Evolutionary conservation across 2,888 invertebrate species (phyloP), one percentile per base, ranked within the genome.

Genomic region (Sphaerophoria rueppellii): DNA sequence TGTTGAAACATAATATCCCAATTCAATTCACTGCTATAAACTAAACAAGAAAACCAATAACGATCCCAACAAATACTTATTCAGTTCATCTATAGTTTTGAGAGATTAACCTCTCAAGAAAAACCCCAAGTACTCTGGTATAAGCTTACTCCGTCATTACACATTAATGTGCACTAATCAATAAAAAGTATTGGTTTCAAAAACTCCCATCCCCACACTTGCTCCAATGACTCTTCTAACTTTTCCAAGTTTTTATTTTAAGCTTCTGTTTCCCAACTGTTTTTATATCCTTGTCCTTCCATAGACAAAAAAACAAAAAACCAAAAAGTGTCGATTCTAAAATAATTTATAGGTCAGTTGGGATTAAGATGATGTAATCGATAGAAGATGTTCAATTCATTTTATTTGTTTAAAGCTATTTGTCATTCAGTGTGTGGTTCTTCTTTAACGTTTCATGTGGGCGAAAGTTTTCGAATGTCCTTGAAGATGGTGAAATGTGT

Each of bases 301-400:
- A n/a, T 6, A 52, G 24, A 24, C 24, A 24, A 24, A 24, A 24
- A 24, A 24, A 24, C 1, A 24, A 24, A 24, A 24, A 24, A 24
- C 24, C 24, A 24, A 24, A 67, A 50, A 63, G 52, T 40, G 71
- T 61, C 37, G 11, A 76, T 78, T 78, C 14, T 12, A 63, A 60
- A 63, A 50, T 74, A 60, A 71, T 72, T 81, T 81, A 81, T 72
- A 72, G 75, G 76, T 81, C 76, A 76, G 65, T 60, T 58, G 65
- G 81, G 75, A 81, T 81, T 60, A 46, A 54, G 67, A 76, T 81
- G 81, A 81, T 76, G 76, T 76, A 76, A 81, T 76, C 81, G 71
- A 76, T 76, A 65, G 43, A 71, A 35, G 65, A 54, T 67, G 40
- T 52, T 67, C 40, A 60, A 67, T 24, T 54, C 52, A 40, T 71